Conservation (phyloP, 2,888 invertebrate genomes). For the Geotrupes spiniger region DNA sequence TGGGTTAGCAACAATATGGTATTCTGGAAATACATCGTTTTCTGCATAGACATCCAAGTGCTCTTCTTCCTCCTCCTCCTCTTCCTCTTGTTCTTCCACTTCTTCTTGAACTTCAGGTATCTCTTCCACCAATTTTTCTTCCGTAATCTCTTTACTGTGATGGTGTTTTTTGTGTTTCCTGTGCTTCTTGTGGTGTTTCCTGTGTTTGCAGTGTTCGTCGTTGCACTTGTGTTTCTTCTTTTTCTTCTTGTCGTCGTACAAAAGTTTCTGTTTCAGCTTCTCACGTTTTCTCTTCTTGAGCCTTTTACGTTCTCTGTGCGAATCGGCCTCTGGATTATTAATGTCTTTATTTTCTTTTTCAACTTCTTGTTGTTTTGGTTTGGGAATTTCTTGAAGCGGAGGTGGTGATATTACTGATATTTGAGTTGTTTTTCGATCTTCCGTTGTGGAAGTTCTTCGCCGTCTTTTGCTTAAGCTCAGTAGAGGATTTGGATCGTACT, state of each 20-base stretch:
- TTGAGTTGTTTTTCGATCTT: slow-evolving; percentile 44
- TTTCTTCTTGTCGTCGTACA: slow-evolving; percentile 60
- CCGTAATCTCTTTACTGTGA: slow-evolving; percentile 44
- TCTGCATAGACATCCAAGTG: slow-evolving; percentile 27
- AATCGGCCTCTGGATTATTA: slow-evolving; percentile 46
- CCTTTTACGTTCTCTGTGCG: slow-evolving; percentile 62
- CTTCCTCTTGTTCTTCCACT: slow-evolving; percentile 46
- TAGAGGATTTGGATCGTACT: slow-evolving; percentile 79
- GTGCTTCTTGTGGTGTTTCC: slow-evolving; percentile 76
- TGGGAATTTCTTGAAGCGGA: slow-evolving; percentile 13
- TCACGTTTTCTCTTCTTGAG: slow-evolving; percentile 68
- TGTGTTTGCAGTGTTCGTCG: slow-evolving; percentile 67
- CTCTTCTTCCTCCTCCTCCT: slow-evolving; percentile 36
- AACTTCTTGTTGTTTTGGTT: slow-evolving; percentile 18
- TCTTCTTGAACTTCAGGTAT: slow-evolving; percentile 29
- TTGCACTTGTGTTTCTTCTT: slow-evolving; percentile 68
- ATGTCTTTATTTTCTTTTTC: slow-evolving; percentile 38
- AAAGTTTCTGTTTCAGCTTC: slow-evolving; percentile 56
- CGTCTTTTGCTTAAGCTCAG: slow-evolving; percentile 73
- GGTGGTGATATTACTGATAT: slow-evolving; percentile 7
- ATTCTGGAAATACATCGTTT: slow-evolving; percentile 24
- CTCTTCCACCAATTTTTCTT: slow-evolving; percentile 22
- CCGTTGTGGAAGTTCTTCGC: slow-evolving; percentile 67
- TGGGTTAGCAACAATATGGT: slow-evolving; percentile 34
- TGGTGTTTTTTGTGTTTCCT: slow-evolving; percentile 77